Evolutionary conservation across 2,797 vertebrate species (phyloP).

Genomic region (Sebastolobus alascanus): DNA sequence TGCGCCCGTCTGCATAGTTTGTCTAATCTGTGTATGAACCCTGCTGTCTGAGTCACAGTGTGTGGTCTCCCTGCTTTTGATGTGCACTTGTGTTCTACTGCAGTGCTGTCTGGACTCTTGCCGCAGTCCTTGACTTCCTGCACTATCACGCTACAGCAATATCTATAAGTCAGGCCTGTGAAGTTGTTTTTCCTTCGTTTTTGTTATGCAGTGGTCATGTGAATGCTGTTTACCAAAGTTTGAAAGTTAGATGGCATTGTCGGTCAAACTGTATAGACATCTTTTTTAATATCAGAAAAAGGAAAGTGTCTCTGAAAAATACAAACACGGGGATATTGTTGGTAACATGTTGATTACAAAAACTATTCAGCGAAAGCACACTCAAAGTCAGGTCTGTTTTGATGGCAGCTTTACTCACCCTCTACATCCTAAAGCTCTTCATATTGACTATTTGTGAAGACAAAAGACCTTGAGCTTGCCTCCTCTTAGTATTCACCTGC

Average conservation of each 20-base stretch:
- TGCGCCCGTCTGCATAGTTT: slow-evolving; percentile 75
- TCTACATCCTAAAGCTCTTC: neutral
- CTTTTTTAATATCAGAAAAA: slow-evolving; percentile 1
- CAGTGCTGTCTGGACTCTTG: slow-evolving; percentile 23
- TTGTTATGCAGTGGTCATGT: neutral
- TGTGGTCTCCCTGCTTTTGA: slow-evolving; percentile 69
- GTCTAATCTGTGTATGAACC: slow-evolving; percentile 76
- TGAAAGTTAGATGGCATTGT: slow-evolving; percentile 2
- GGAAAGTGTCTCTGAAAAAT: neutral
- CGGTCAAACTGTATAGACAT: neutral
- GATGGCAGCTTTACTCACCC: neutral
- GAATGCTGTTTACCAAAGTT: neutral
- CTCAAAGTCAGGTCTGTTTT: neutral
- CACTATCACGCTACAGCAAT: neutral
- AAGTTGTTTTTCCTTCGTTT: neutral
- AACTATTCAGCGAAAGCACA: neutral
- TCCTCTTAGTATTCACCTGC: slow-evolving; percentile 9
- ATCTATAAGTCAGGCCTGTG: slow-evolving; percentile 8
- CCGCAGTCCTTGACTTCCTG: slow-evolving; percentile 16
- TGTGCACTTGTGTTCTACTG: slow-evolving; percentile 37
- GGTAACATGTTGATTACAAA: neutral
- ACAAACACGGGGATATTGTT: neutral
- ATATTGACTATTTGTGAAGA: slow-evolving; percentile 6
- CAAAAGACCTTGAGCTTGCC: slow-evolving; percentile 17
- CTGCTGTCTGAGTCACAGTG: slow-evolving; percentile 59